Evolutionary conservation across 1,140 invertebrate genomes (phyloP), one percentile per base, ranked within the genome.

Genomic region (Palaemon carinicauda): DNA sequence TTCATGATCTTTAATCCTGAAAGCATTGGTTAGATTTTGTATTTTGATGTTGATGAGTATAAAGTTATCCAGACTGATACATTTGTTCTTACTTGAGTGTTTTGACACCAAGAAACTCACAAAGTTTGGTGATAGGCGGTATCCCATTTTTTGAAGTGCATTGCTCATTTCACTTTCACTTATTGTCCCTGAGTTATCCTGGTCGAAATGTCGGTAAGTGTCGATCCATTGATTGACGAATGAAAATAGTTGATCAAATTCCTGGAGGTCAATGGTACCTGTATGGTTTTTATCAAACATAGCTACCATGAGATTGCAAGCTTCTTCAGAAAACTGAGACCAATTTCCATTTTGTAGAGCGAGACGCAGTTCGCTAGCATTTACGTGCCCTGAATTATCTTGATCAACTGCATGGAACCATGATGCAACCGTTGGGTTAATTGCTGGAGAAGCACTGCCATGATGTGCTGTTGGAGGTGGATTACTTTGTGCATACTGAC

Each of bases 271-370:
- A 89, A 98, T 97, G 19, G 95, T 95, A n/a, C 96, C 96, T 87
- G 93, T 95, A 89, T 95, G 94, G 90, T 97, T 95, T 89, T 94
- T 94, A 91, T 97, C 96, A 93, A 98, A 98, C 96, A 98, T 93
- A 96, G 96, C 95, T 90, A 98, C 97, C 96, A 98, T 97, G n/a
- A 98, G 92, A 88, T 94, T 94, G 91, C 96, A 97, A 51, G 96
- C 95, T 88, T 94, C 95, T 84, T 96, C 94, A 60, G 96, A 97
- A 91, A 98, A 98, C 86, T 94, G 94, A 83, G 95, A 94, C 31
- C 96, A 96, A 92, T 97, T 96, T 50, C 95, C 96, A 93, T 97
- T 97, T 10, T 96, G 94, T 4, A 98, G 92, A 7, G 96, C 96
- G 9, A 94, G 92, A 91, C 96, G 94, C n/a, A 98, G 92, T 92